These are phyloP conservation scores for Lampris megalopsis DNA, from an alignment of 2,113 vertebrate genomes.

Conservation along the genomic window DNA sequence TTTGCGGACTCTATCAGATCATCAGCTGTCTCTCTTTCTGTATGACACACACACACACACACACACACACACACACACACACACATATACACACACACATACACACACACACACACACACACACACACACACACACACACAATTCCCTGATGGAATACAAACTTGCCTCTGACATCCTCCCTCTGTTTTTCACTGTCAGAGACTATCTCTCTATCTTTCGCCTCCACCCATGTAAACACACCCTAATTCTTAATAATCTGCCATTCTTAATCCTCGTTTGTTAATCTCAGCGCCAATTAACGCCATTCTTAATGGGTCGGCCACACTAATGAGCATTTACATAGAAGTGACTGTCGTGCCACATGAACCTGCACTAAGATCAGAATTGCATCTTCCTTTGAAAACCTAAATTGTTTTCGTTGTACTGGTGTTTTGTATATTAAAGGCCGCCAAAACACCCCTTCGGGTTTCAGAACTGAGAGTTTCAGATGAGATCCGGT, in stretches of 20 bases:
- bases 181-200: conserved; percentile 60
- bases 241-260: conserved; percentile 68
- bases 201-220: conserved; percentile 56
- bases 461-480: not conserved
- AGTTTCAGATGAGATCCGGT: not conserved
- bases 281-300: conserved; percentile 55
- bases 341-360: not conserved
- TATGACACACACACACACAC: conserved; percentile 1
- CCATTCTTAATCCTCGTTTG: conserved; percentile 44
- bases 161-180: conserved; percentile 54
- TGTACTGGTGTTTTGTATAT: too few species aligned
- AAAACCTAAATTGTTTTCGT: too few species aligned
- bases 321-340: not conserved
- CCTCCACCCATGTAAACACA: conserved; percentile 56
- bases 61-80: conserved; percentile 25
- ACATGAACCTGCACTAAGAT: not conserved
- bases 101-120: conserved; percentile 2
- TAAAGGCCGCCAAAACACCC: too few species aligned
- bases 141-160: conserved; percentile 58
- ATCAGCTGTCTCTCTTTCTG: conserved; percentile 69
- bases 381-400: not conserved
- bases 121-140: conserved; percentile 16
- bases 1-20: conserved; percentile 71
- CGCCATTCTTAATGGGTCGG: conserved; percentile 24
- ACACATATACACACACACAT: not conserved